Base-by-base conservation (phyloP, 2,797 vertebrate genomes). In the Chiroxiphia lanceolata region DNA sequence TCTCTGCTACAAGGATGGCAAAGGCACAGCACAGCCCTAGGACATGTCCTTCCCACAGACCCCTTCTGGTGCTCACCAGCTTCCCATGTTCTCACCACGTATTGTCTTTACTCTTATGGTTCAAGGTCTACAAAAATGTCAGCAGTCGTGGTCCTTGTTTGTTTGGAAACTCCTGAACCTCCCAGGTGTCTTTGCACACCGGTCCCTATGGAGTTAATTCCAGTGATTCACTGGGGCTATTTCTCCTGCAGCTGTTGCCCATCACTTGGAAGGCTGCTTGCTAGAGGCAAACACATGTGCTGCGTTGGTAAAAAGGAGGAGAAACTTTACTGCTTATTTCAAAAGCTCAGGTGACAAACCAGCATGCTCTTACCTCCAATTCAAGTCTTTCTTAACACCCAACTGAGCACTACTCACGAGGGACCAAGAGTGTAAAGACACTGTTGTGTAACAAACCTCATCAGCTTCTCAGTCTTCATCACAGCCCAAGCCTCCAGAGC, bases 51-150 rank as follows among this genome's bases (percentile, higher is more conserved):
- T 14, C 36, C 40, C 50, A 26, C 22, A 53, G 10, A 42, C 25
- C 8, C 38, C 26, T 56, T 7, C 68, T 65, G 19, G 8, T 34
- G 15, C 34, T 47, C 54, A 33, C 31, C 60, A 65, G 8, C 59
- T 69, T 34, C 22, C 19, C 33, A 1, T 1, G 3, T 15, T 51
- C 63, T 63, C 34, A 42, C n/a, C 31, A 44, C 1, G 0, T 3
- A 6, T 5, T 8, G 0, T 10, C 70, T 51, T 65, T 65, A 15
- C 17, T 53, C 45, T 78, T 14, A 11, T 2, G 2, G 12, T 20
- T 12, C 29, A 8, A 33, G 4, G 6, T 25, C 21, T 64, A 56
- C 13, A 38, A 48, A 81, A 38, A 7, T 0, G 0, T 5, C 74
- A 57, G 11, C 42, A 64, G 33, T 6, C 14, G 47, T 27, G 17